Evolutionary conservation across 2,797 vertebrate genomes (phyloP).

Genomic region (Microctenopoma lineatum): DNA sequence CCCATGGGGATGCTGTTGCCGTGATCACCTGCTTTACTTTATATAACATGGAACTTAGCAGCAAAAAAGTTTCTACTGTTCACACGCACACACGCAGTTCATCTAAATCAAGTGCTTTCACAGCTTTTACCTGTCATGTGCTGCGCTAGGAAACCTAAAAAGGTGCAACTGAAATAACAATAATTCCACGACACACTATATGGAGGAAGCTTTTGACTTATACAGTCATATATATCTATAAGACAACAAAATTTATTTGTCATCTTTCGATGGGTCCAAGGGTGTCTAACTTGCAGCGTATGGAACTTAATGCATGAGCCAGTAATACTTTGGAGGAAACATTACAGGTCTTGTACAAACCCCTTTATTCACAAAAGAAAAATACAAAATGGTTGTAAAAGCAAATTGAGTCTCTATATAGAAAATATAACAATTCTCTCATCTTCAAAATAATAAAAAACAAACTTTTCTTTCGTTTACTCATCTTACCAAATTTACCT

Average conservation of each 20-base stretch:
- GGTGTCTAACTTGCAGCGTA: too few relatives aligned
- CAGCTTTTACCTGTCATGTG: conserved; percentile 3
- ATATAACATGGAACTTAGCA: conserved; percentile 14
- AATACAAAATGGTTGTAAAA: too few relatives aligned
- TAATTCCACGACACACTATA: background rate
- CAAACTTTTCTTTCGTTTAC: too few relatives aligned
- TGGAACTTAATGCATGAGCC: too few relatives aligned
- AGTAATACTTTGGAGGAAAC: too few relatives aligned
- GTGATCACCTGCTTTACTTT: conserved; percentile 28
- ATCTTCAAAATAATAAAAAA: too few relatives aligned
- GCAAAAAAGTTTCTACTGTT: background rate
- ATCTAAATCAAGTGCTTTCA: conserved; percentile 1
- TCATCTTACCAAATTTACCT: too few relatives aligned
- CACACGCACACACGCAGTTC: background rate
- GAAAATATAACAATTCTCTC: too few relatives aligned
- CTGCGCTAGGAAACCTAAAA: background rate
- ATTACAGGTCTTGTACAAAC: too few relatives aligned
- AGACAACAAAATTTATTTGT: background rate
- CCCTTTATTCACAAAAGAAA: too few relatives aligned
- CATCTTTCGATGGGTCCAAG: background rate
- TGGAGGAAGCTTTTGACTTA: background rate
- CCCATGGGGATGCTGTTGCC: conserved; percentile 25
- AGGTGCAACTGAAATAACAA: background rate
- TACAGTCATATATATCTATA: background rate
- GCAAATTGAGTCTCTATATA: too few relatives aligned